Evolutionary conservation across 1,140 invertebrate genomes (phyloP), one percentile per base, ranked within the genome.

Genomic region (Branchinecta lynchi): DNA sequence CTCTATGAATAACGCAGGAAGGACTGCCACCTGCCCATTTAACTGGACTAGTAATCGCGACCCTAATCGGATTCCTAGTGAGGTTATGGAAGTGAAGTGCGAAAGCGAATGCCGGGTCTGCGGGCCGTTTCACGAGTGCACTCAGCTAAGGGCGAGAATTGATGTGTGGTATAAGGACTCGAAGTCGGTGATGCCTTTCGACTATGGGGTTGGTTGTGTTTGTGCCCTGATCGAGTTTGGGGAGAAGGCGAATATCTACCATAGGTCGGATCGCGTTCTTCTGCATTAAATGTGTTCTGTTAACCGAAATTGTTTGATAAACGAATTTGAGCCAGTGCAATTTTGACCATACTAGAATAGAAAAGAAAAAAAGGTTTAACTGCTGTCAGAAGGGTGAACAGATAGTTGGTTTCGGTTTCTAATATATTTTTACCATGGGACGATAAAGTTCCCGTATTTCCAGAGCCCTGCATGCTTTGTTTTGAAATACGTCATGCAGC

Each of bases 131-230:
- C 51, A 60, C 51, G 51, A 60, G 51, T 60, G 51, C 17, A 60
- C 51, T 15, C 51, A 60, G 51, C 12, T 60, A 15, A 12, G 51
- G 17, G 51, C 51, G 17, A 60, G 51, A 60, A 60, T 60, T 12
- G 51, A 60, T 15, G 51, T 60, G 12, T 60, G 51, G 51, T 60
- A 60, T 60, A 60, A 60, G 51, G 51, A 60, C 51, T 15, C 51
- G 51, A 60, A 60, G 17, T 15, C 12, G 12, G 51, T 60, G 17
- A 60, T 60, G 51, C 51, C 51, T 12, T 20, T 60, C 17, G 51
- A 60, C 6, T 60, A 60, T 60, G 51, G 12, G 17, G 17, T 60
- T 60, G 51, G 12, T 15, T 60, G 51, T 60, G 51, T 60, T 6
- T 60, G 51, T 60, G 51, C 51, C 17, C 17, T 60, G 51, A 60